A percentile compares a stretch with the other conserved stretches of the same genome.
phyloP scores from a whole-genome alignment of 2,113 vertebrate genomes.

The Sakesphorus luctuosus region DNA sequence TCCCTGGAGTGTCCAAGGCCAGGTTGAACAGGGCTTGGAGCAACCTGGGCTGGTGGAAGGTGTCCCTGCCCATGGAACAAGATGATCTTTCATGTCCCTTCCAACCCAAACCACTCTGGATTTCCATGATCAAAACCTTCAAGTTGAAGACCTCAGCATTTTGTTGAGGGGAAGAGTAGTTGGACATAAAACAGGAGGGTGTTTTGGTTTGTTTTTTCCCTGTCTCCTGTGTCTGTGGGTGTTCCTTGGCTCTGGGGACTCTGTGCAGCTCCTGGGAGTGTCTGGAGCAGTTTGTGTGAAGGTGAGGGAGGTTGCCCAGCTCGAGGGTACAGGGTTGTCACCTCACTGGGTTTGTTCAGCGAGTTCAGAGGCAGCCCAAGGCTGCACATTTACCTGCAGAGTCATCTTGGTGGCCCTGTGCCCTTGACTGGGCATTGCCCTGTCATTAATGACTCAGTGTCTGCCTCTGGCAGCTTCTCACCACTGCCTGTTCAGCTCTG shows the following conservation, averaged over 20 bases:
- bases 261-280: neutral
- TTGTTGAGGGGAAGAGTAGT: neutral
- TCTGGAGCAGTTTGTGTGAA: neutral
- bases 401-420: neutral
- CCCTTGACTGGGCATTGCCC: neutral
- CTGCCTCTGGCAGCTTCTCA: neutral
- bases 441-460: neutral
- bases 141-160: neutral
- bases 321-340: neutral
- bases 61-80: neutral
- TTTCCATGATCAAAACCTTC: neutral
- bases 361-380: neutral
- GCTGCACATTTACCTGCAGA: neutral
- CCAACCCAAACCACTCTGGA: neutral
- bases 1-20: neutral
- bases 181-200: neutral
- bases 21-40: neutral
- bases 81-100: neutral
- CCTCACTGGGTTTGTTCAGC: neutral
- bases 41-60: rapidly evolving
- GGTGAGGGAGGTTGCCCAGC: neutral
- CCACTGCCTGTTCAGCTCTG: neutral
- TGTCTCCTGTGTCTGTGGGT: neutral
- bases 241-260: neutral
- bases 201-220: neutral